Evolutionary conservation across 1,140 invertebrate species (phyloP), one percentile per base, ranked within the genome.

Genomic region (Pseudomyrmex pallidus): DNA sequence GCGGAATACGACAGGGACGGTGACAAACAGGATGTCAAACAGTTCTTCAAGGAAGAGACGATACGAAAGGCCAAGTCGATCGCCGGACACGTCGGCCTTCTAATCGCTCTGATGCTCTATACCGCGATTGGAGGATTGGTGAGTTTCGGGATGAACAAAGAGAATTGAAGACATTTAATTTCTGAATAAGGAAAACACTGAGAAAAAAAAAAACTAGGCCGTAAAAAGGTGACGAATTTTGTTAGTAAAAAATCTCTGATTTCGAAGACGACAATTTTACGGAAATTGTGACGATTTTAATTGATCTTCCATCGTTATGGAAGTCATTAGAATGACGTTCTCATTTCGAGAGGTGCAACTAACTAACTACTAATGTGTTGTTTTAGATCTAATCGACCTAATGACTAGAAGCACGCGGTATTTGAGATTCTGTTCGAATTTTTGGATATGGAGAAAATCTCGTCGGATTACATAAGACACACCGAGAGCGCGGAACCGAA

Each of bases 41-140:
- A 22, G 48, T 82, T 83, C 17, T 57, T 87, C 9, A 17, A 50
- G 1, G 50, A 85, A 13, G 44, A 89, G 76, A 83, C 86, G 0
- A 12, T 91, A 3, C 85, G 56, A 64, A 92, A 95, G 85, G 92
- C 96, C 2, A 96, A 96, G 91, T 94, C 95, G 17, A 95, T 96
- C 10, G 89, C 96, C 54, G 96, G 96, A 74, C 97, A 97, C 86
- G 93, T 96, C 20, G 96, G 96, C 20, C 92, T 97, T 61, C 94
- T 97, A 74, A 93, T 97, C 17, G 95, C 96, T 0, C 93, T 97
- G 13, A 97, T 96, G 95, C 91, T 96, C 46, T 97, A 97, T 87
- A 97, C 96, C 1, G 95, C 95, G 46, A 95, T 96, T 61, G 97
- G 97, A 76, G 97, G 97, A 88, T 92, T 97, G 95, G 97, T 97